These are phyloP conservation scores for Medauroidea extradentata DNA, from an alignment of 1,140 invertebrate species.

Conservation along the genomic window DNA sequence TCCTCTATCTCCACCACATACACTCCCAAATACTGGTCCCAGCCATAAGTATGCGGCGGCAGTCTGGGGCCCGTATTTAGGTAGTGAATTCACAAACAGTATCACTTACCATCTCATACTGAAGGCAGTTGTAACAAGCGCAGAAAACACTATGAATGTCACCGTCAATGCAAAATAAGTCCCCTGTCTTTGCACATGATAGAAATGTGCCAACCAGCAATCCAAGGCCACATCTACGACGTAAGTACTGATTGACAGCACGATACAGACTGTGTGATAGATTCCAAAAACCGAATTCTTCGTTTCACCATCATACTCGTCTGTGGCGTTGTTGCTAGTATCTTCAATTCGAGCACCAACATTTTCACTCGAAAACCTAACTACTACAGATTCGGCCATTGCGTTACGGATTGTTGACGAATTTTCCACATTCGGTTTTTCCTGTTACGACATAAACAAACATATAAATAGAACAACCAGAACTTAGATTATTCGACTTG, in stretches of 20 bases:
- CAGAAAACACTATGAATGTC: slow-evolving; percentile 43
- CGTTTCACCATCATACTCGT: slow-evolving; percentile 31
- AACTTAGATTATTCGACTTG: no score
- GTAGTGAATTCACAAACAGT: no score
- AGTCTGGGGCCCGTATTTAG: no score
- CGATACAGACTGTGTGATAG: slow-evolving; percentile 40
- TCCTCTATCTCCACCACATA: no score
- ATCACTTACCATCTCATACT: slow-evolving; percentile 46
- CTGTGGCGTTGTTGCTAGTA: slow-evolving; percentile 25
- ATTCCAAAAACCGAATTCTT: slow-evolving; percentile 29
- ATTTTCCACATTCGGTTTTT: no score
- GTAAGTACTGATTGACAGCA: slow-evolving; percentile 43
- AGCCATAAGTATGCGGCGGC: no score
- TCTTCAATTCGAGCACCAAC: slow-evolving; percentile 35
- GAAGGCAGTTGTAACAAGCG: slow-evolving; percentile 42
- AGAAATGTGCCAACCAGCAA: slow-evolving; percentile 43
- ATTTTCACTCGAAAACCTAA: slow-evolving; percentile 39
- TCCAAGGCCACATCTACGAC: slow-evolving; percentile 42
- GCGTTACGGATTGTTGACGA: not conserved
- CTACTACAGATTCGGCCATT: slow-evolving; percentile 27
- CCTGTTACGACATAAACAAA: no score
- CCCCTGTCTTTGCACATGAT: slow-evolving; percentile 36
- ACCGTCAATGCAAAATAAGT: slow-evolving; percentile 45
- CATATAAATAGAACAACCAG: no score
- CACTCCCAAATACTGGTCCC: no score